These are phyloP conservation scores for Phataginus tricuspis DNA, from an alignment of 2,797 vertebrate genomes.

Conservation along the genomic window DNA sequence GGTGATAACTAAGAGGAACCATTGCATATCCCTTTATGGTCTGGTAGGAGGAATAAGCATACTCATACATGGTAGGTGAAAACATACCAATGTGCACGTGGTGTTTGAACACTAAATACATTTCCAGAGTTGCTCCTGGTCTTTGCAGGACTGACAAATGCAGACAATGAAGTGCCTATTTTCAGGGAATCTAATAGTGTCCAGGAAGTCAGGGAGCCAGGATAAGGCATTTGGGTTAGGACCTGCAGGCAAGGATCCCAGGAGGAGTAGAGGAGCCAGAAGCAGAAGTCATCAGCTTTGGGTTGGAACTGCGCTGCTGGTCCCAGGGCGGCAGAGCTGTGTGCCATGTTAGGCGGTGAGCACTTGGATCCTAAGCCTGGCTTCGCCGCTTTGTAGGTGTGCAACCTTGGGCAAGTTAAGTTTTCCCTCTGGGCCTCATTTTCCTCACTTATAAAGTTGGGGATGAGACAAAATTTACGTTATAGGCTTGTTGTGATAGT, in stretches of 20 bases:
- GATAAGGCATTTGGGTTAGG: constrained; percentile 16
- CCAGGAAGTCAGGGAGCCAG: constrained; percentile 9
- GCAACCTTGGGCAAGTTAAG: not conserved
- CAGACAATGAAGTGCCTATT: not conserved
- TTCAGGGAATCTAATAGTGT: constrained; percentile 40
- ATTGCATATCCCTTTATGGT: not conserved
- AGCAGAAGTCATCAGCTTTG: not conserved
- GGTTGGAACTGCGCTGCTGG: not conserved
- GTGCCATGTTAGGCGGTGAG: not conserved
- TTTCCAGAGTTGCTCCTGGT: constrained; percentile 40
- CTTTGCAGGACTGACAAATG: not conserved
- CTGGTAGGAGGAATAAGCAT: constrained; percentile 28
- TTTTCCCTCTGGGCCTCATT: not conserved
- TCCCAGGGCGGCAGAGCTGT: not conserved
- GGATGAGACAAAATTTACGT: not conserved
- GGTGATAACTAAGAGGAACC: not conserved
- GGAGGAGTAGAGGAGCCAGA: not conserved
- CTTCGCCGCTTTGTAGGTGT: not conserved
- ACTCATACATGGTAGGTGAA: not conserved
- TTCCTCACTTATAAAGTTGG: not conserved
- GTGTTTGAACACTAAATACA: not conserved
- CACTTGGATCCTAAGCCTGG: not conserved
- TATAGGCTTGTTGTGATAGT: not conserved
- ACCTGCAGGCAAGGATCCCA: not conserved
- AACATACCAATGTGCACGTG: not conserved